Evolutionary conservation across 1,140 invertebrate genomes (phyloP), one percentile per base, ranked within the genome.

Genomic region (Tachypleus tridentatus): DNA sequence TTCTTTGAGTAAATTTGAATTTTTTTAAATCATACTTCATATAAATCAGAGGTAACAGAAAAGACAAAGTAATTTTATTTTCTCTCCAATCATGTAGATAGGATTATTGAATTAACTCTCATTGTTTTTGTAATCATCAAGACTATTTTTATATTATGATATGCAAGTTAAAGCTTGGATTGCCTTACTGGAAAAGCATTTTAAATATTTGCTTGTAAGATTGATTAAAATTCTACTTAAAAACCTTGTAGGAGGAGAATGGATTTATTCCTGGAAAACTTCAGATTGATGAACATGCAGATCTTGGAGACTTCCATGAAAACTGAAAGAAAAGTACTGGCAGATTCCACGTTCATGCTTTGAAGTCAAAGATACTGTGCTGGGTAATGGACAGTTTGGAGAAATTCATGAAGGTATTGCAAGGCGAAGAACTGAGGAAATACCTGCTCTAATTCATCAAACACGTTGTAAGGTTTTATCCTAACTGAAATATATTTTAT

Each of bases 331-430:
- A 64, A 85, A 86, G 72, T 76, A 87, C 0, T 86, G 85, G 82
- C 85, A 82, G 64, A 84, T 90, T 74, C 85, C 87, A 1, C 80
- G 82, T 58, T 86, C 83, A 72, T 79, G 82, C 59, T 73, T 91
- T 57, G 84, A 84, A 50, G 79, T 88, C 29, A 84, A 87, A 70
- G 80, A 82, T 3, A 79, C 84, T 70, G 73, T 87, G n/a, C 76
- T 87, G 51, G 84, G 85, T 2, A 76, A 84, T n/a, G 88, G 88
- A 47, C 81, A 81, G 69, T 92, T 87, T 77, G 88, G 88, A 0
- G 83, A 84, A 59, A 83, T 91, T 11, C 83, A 72, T 5, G 67
- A 68, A 62, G 73, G 72, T 7, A n/a, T 60, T 10, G 67, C 70
- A 47, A 54, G 61, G n/a, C 59, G 70, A 49, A 59, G 63, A 47